These are phyloP conservation scores for Ambastaia sidthimunki DNA, from an alignment of 2,797 vertebrate genomes.

Conservation along the genomic window DNA sequence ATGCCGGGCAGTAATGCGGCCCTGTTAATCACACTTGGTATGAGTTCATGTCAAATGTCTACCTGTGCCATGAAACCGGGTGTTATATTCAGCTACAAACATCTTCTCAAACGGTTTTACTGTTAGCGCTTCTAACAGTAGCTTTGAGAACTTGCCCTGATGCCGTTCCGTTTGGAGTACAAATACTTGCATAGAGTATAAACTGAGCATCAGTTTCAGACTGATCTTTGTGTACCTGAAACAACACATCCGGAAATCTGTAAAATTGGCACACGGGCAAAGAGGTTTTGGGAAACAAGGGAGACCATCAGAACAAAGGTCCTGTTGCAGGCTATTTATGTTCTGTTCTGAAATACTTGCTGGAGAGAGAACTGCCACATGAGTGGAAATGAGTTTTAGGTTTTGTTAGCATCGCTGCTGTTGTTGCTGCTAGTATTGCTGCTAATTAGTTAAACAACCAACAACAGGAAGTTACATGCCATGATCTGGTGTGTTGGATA, in stretches of 20 bases:
- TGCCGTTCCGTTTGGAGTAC: too few relatives aligned
- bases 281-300: neutral
- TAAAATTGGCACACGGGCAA: neutral
- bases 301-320: neutral
- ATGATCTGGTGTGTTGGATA: conserved; percentile 77
- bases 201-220: too few relatives aligned
- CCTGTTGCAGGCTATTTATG: neutral
- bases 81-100: neutral
- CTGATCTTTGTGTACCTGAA: neutral
- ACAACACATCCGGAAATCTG: neutral
- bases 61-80: neutral
- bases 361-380: conserved; percentile 5
- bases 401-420: conserved; percentile 81
- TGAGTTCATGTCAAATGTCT: neutral
- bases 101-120: neutral
- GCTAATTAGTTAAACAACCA: conserved; percentile 80
- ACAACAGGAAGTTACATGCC: conserved; percentile 67
- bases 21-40: too few relatives aligned
- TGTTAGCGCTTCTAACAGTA: neutral
- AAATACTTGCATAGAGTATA: neutral
- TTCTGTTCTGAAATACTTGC: neutral
- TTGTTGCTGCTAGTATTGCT: conserved; percentile 86
- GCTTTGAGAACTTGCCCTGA: neutral
- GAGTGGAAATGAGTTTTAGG: conserved; percentile 50
- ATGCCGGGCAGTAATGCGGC: too few relatives aligned